phyloP scores from a whole-genome alignment of 2,888 invertebrate species.

The Chrysina gloriosa region DNA sequence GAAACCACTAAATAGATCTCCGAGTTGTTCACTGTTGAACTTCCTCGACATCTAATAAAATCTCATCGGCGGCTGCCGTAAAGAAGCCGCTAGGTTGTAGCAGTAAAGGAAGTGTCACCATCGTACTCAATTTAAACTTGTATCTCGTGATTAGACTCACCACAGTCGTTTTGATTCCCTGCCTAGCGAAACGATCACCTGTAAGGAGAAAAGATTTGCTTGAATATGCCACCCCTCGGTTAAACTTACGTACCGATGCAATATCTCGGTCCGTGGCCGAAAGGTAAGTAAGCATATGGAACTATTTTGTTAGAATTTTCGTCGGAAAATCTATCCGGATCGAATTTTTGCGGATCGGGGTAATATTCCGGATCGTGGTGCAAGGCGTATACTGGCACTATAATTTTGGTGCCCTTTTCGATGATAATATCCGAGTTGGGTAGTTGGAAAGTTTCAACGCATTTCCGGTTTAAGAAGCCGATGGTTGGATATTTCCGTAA shows the following conservation, averaged over 20 bases:
- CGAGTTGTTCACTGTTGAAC: no score
- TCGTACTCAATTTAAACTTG: not conserved
- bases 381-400: constrained; percentile 57
- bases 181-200: not conserved
- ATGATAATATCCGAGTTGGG: constrained; percentile 53
- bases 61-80: no score
- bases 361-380: constrained; percentile 60
- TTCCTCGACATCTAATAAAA: no score
- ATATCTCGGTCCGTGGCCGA: constrained; percentile 47
- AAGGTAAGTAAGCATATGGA: constrained; percentile 47
- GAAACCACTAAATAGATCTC: no score
- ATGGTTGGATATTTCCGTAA: constrained; percentile 62
- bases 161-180: not conserved
- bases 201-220: no score
- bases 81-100: no score
- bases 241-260: constrained; percentile 50
- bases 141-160: not conserved
- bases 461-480: constrained; percentile 55
- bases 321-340: constrained; percentile 60
- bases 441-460: constrained; percentile 54
- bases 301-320: constrained; percentile 50
- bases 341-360: constrained; percentile 60
- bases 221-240: no score
- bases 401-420: constrained; percentile 58
- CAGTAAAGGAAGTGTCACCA: no score